These are phyloP conservation scores for Decapterus maruadsi DNA, from an alignment of 2,797 vertebrate species.

Conservation along the genomic window DNA sequence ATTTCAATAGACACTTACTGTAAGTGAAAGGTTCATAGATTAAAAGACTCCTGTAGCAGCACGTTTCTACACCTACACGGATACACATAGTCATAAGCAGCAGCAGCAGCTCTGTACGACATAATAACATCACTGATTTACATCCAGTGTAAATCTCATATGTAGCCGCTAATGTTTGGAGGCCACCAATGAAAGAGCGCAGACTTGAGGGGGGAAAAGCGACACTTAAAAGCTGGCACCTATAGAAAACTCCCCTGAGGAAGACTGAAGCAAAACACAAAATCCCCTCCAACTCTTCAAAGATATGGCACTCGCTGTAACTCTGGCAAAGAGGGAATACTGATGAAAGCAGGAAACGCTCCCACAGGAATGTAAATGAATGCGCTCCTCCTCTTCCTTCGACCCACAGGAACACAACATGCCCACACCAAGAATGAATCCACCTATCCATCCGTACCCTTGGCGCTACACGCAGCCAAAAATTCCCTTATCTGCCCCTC, in stretches of 20 bases:
- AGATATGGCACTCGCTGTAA: conserved; percentile 34
- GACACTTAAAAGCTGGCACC: conserved; percentile 53
- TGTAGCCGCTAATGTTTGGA: conserved; percentile 43
- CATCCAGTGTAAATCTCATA: background rate
- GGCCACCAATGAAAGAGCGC: conserved; percentile 47
- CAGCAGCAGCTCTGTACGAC: background rate
- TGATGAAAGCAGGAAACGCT: conserved; percentile 66
- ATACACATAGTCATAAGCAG: background rate
- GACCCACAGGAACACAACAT: conserved; percentile 32
- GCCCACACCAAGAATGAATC: conserved; percentile 43
- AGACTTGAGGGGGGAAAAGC: conserved; percentile 17
- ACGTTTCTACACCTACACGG: background rate
- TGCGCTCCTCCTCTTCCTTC: conserved; percentile 46
- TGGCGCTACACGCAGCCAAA: conserved; percentile 57
- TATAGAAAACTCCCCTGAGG: conserved; percentile 54
- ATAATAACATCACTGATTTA: conserved; percentile 3
- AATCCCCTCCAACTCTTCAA: conserved; percentile 51
- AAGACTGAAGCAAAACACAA: conserved; percentile 48
- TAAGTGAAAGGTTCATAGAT: conserved; percentile 18
- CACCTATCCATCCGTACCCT: conserved; percentile 22
- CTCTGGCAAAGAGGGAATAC: conserved; percentile 55
- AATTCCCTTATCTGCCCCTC: conserved; percentile 60
- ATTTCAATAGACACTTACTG: background rate
- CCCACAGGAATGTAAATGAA: conserved; percentile 70
- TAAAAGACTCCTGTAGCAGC: background rate